phyloP scores from a whole-genome alignment of 2,797 vertebrate genomes.

The Sebastes aleutianus region DNA sequence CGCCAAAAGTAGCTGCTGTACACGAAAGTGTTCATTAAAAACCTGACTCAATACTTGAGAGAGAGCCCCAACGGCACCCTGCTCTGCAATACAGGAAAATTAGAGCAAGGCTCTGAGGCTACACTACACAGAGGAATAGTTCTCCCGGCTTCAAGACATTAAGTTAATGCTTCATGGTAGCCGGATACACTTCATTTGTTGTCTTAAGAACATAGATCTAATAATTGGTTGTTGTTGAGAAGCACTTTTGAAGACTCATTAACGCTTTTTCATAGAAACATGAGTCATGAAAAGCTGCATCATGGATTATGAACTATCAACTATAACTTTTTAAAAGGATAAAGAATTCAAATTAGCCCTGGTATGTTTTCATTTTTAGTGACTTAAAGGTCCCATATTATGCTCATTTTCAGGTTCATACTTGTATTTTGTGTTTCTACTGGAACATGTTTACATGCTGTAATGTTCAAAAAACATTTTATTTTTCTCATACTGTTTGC shows the following conservation, averaged over 20 bases:
- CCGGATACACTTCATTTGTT: neutral
- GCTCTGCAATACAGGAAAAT: neutral
- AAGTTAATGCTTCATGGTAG: neutral
- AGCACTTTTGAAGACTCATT: neutral
- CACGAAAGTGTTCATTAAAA: slow-evolving; percentile 30
- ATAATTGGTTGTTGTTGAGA: neutral
- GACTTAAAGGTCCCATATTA: neutral
- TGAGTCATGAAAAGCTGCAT: neutral
- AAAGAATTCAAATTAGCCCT: neutral
- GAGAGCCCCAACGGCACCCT: neutral
- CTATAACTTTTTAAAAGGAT: neutral
- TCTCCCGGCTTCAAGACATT: neutral
- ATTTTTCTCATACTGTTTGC: too few species aligned
- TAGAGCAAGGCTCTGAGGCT: neutral
- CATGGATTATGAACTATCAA: neutral
- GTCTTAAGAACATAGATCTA: neutral
- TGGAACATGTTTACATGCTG: too few species aligned
- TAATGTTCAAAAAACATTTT: too few species aligned
- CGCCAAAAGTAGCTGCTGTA: slow-evolving; percentile 23
- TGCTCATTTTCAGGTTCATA: too few species aligned
- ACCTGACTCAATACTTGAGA: slow-evolving; percentile 12
- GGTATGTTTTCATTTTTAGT: neutral
- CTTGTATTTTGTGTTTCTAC: too few species aligned
- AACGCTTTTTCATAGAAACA: neutral
- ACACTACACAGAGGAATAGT: neutral